Base-by-base conservation (phyloP, 2,888 invertebrate species). In the Trissonchulus latispiculum region DNA sequence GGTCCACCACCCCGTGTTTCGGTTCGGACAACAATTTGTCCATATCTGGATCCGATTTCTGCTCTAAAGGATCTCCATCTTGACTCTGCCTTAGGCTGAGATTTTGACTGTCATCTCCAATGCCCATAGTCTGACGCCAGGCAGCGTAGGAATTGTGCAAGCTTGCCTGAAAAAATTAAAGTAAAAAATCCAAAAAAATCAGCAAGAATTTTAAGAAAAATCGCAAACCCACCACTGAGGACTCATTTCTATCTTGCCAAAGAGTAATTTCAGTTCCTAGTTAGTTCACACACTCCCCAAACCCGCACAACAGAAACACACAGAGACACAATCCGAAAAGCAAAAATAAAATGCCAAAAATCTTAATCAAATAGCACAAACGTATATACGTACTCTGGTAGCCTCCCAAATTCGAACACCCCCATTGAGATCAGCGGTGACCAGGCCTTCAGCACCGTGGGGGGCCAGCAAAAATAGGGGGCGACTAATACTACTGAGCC, bases 1-100 rank as follows among this genome's bases (percentile, higher is more conserved):
- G 89, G 83, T 95, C 95, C 28, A 91, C 88, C 84, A 95, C 94
- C 0, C 96, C 97, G 83, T 93, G 90, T 82, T 96, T 97, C 0
- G 96, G 95, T 0, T 87, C 87, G 2, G 89, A 88, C 2, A 89
- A 88, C 36, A 68, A 15, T 48, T 23, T 8, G 80, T 90, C 90
- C 79, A 23, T 31, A n/a, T 68, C 69, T 15, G 69, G 69, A 33
- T 23, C 36, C 23, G 69, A 36, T 3, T 23, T 36, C 37, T 82
- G 81, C n/a, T n/a, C n/a, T n/a, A n/a, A n/a, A n/a, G n/a, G n/a
- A n/a, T n/a, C n/a, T n/a, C n/a, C n/a, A 61, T 78, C 68, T 36
- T 74, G 72, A n/a, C 23, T 48, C 15, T 61, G 36, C 23, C 67
- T 31, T 2, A 73, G 35, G 18, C 31, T 35, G 36, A 76, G 28